phyloP scores from a whole-genome alignment of 2,113 vertebrate genomes.

The Podilymbus podiceps region DNA sequence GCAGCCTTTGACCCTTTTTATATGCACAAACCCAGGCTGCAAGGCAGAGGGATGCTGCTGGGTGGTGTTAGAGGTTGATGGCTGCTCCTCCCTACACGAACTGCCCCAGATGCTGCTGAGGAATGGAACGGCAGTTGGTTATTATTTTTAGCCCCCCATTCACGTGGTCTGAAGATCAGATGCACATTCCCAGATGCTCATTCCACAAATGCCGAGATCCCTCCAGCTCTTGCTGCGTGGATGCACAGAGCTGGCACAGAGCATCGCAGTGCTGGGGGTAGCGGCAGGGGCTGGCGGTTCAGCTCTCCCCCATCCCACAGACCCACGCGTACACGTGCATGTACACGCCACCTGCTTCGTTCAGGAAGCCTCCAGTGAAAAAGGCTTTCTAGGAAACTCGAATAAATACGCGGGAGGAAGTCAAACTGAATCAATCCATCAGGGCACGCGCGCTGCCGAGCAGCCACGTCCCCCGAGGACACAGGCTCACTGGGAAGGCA shows the following conservation, averaged over 20 bases:
- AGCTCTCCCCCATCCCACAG: not conserved
- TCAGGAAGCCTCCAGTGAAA: slow-evolving; percentile 12
- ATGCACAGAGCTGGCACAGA: not conserved
- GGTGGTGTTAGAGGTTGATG: not conserved
- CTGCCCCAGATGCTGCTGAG: not conserved
- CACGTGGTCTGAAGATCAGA: slow-evolving; percentile 56
- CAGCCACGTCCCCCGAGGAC: not conserved
- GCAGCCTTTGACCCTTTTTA: not conserved
- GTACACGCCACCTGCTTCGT: not conserved
- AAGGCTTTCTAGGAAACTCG: slow-evolving; percentile 43
- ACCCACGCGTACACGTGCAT: fast-evolving
- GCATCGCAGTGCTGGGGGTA: not conserved
- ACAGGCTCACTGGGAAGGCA: not conserved
- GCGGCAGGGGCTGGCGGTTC: not conserved
- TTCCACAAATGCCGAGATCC: not conserved
- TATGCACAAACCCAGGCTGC: not conserved
- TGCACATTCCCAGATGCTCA: slow-evolving; percentile 60
- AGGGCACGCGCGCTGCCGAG: fast-evolving
- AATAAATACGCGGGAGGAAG: not conserved
- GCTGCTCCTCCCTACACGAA: not conserved
- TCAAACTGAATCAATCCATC: not conserved
- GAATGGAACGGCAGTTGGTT: slow-evolving; percentile 20
- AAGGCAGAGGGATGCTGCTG: not conserved
- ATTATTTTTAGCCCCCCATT: slow-evolving; percentile 63
- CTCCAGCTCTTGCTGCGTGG: fast-evolving